Evolutionary conservation across 2,797 vertebrate genomes (phyloP).

Genomic region (Macropodus opercularis): DNA sequence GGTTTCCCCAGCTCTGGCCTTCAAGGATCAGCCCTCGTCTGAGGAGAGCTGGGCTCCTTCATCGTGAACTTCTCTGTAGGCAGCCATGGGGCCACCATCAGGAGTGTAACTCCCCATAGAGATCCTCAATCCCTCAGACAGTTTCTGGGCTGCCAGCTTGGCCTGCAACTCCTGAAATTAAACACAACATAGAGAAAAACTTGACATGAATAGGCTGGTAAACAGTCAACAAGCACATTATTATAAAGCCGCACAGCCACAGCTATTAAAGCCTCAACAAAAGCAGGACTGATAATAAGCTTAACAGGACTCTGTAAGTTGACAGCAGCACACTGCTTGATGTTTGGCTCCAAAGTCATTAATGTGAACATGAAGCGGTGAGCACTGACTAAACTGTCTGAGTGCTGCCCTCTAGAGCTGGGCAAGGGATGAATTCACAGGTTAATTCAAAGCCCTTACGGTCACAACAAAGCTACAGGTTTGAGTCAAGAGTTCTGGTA

Average conservation of each 20-base stretch:
- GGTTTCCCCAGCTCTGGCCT: slow-evolving; percentile 60
- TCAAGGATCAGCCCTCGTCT: slow-evolving; percentile 84
- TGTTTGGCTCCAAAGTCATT: slow-evolving; percentile 49
- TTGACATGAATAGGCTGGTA: slow-evolving; percentile 67
- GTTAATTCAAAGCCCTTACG: not conserved
- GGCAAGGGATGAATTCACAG: not conserved
- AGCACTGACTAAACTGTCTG: not conserved
- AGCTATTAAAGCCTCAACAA: slow-evolving; percentile 56
- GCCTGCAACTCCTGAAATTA: slow-evolving; percentile 90
- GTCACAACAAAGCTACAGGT: not conserved
- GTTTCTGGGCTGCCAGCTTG: slow-evolving; percentile 91
- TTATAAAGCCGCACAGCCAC: slow-evolving; percentile 53
- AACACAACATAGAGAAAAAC: slow-evolving; percentile 62
- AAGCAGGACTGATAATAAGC: slow-evolving; percentile 57
- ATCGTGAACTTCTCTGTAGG: slow-evolving; percentile 89
- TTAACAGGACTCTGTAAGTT: slow-evolving; percentile 37
- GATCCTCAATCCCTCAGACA: slow-evolving; percentile 87
- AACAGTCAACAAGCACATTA: slow-evolving; percentile 55
- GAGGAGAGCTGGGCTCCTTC: slow-evolving; percentile 83
- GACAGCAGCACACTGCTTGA: slow-evolving; percentile 58
- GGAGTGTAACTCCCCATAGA: slow-evolving; percentile 86
- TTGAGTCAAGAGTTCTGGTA: too few relatives aligned
- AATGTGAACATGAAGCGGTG: slow-evolving; percentile 18
- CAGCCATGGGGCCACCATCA: slow-evolving; percentile 81
- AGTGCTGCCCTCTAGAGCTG: slow-evolving; percentile 63